Base-by-base conservation (phyloP, 2,113 vertebrate species). In the Hyla sarda region DNA sequence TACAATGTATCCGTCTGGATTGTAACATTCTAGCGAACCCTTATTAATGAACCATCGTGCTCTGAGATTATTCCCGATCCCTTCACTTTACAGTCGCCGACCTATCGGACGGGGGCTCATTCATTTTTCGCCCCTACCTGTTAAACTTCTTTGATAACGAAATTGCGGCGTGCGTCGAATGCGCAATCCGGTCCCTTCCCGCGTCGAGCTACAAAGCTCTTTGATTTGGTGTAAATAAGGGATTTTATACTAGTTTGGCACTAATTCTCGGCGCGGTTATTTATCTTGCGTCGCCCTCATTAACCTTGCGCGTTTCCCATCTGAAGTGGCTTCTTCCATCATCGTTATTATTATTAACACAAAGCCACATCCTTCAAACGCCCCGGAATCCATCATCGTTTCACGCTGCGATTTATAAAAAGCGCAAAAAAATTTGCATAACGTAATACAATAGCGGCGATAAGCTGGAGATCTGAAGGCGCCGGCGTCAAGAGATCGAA, bases 281-380 rank as follows among this genome's bases (percentile, higher is more conserved):
- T 71, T 60, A 52, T 82, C 65, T 52, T 54, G 45, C 34, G 81
- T 50, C 45, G 65, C 65, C 48, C 47, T 71, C 62, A 72, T 82
- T 82, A 82, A 82, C 81, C 81, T 54, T 82, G 45, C 54, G 62
- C 69, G 65, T 30, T 82, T 71, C 52, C 80, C 45, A 23, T 82
- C 41, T 69, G 37, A 82, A 48, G 60, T 41, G 25, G 11, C 65
- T 69, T 32, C 47, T 69, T 50, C 28, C 76, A 34, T 79, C 76
- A 45, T n/a, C 37, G 6, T 80, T 80, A 80, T 80, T 80, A 80
- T 60, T 82, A 71, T 71, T 71, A 52, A 52, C 41, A 67, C 65
- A 71, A 82, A 34, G 62, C 32, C 45, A 82, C 65, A 69, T 69
- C 41, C 48, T 54, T 82, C 65, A 82, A 71, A 82, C 48, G 9